Evolutionary conservation across 2,797 vertebrate species (phyloP), one percentile per base, ranked within the genome.

Genomic region (Phoeniculus purpureus): DNA sequence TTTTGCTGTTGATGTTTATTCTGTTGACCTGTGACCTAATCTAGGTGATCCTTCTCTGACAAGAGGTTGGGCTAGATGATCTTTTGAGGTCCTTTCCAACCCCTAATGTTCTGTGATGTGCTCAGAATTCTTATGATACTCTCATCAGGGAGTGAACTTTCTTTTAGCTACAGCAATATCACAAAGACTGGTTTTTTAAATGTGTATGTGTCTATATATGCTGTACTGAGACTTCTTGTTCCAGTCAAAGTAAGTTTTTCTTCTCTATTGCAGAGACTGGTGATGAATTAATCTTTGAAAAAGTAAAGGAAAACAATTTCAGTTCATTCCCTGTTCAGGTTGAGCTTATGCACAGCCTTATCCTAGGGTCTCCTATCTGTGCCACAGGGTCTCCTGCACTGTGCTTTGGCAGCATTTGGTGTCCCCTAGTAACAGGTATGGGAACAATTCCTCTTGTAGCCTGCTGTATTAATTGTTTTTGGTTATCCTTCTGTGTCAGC

Each of bases 171-270:
- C 19, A 61, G n/a, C 5, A 50, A 6, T 58, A 55, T 80, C 47
- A 74, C 27, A 74, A 94, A 34, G 62, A 66, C 0, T 74, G 26
- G 37, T 37, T 0, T 4, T 73, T 68, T 27, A 37, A 77, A 56
- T 47, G 6, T 40, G 2, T 32, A 2, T 5, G 3, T 26, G 1
- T 45, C 19, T 23, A 10, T 21, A 13, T 29, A 25, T 2, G n/a
- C 14, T 22, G 8, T 82, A 21, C 15, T 83, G 26, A 73, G 15
- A 23, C 19, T 48, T 77, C n/a, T 74, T 2, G 16, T 77, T 71
- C 23, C 4, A 9, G 4, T 12, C 3, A 6, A 82, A 50, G 10
- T 32, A 82, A 40, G 6, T 47, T 60, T 82, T 82, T 58, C 8
- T 8, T 80, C n/a, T 76, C 40, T 34, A 5, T 62, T 62, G 29